Evolutionary conservation across 2,888 invertebrate species (phyloP).

Genomic region (Erannis defoliaria): DNA sequence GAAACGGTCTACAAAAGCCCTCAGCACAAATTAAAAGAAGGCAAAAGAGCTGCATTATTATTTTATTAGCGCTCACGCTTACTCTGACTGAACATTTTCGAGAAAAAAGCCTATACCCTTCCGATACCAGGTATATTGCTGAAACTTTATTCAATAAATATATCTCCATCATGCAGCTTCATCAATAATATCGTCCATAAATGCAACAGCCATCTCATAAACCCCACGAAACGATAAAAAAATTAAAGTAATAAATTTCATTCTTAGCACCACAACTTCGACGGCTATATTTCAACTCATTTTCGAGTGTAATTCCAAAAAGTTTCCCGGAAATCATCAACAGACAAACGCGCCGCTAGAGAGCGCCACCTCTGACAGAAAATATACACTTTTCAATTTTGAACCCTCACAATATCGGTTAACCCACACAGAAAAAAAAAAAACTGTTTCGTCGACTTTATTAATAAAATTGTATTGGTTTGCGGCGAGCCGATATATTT

Average conservation of each 20-base stretch:
- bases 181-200: slow-evolving; percentile 2
- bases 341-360: not conserved
- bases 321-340: slow-evolving; percentile 8
- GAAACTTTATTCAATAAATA: not conserved
- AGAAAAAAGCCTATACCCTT: too few species aligned
- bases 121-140: not conserved
- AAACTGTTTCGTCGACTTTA: not conserved
- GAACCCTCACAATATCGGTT: not conserved
- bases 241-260: slow-evolving; percentile 40
- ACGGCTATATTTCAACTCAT: slow-evolving; percentile 13
- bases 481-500: not conserved
- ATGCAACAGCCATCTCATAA: slow-evolving; percentile 28
- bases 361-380: not conserved
- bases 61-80: too few species aligned
- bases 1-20: too few species aligned
- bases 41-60: too few species aligned
- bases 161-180: not conserved
- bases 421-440: not conserved
- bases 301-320: slow-evolving; percentile 15
- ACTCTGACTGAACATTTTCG: too few species aligned
- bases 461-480: slow-evolving; percentile 1
- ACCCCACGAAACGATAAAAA: slow-evolving; percentile 39
- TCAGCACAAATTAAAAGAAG: too few species aligned
- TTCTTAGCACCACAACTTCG: slow-evolving; percentile 20
- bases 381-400: slow-evolving; percentile 2